Evolutionary conservation across 2,113 vertebrate species (phyloP).

Genomic region (Opisthocomus hoazin): DNA sequence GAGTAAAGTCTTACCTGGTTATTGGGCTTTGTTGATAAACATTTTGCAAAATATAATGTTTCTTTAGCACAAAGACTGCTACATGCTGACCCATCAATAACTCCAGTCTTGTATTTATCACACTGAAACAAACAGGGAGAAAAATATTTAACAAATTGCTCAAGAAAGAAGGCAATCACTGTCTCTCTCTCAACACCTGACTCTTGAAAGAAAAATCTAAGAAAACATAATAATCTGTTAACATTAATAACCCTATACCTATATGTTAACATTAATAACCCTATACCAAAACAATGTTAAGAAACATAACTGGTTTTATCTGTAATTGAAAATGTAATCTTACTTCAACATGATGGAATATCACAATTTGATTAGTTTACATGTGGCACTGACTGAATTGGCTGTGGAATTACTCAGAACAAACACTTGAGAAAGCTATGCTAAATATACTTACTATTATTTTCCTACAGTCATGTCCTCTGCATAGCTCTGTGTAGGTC

Average conservation of each 20-base stretch:
- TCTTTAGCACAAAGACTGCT: conserved; percentile 93
- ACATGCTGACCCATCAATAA: conserved; percentile 94
- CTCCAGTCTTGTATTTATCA: conserved; percentile 91
- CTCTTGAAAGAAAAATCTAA: neutral
- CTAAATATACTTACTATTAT: conserved; percentile 84
- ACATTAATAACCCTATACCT: neutral
- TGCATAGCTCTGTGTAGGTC: conserved; percentile 93
- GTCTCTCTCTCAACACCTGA: neutral
- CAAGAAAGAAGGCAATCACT: neutral
- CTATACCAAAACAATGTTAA: neutral
- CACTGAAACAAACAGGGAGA: conserved; percentile 75
- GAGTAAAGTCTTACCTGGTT: conserved; percentile 81
- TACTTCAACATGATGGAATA: neutral
- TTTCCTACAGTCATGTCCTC: conserved; percentile 93
- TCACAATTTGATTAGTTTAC: neutral
- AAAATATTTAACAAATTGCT: neutral
- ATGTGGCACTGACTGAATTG: neutral
- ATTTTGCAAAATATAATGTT: conserved; percentile 93
- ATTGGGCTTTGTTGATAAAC: conserved; percentile 86
- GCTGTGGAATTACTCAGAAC: neutral
- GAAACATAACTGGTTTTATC: neutral
- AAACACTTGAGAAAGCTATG: neutral
- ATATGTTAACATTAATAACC: neutral
- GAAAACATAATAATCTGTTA: no score
- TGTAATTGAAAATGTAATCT: neutral